A percentile compares a stretch with the other conserved stretches of the same genome.
These are phyloP conservation scores for Moxostoma hubbsi DNA, from an alignment of 2,797 vertebrate genomes.

Conservation along the genomic window DNA sequence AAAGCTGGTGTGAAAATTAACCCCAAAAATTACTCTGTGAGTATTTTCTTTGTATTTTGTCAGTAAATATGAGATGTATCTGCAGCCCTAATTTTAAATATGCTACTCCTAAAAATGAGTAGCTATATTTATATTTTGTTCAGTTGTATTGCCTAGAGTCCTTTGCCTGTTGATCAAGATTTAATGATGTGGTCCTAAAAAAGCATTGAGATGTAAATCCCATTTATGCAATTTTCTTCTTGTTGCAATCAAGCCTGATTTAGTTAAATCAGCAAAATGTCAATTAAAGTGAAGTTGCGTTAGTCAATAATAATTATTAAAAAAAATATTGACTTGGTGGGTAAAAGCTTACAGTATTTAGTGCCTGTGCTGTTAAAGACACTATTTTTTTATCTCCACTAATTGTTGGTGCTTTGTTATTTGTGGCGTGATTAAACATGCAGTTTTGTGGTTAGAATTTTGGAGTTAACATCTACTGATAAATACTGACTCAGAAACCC, in stretches of 20 bases:
- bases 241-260: neutral
- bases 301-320: neutral
- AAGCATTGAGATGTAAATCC: too few relatives aligned
- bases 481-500: too few relatives aligned
- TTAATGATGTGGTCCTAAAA: too few relatives aligned
- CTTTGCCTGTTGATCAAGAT: too few relatives aligned
- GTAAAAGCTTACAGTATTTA: neutral
- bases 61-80: neutral
- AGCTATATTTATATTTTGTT: neutral
- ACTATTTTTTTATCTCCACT: neutral
- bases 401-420: neutral
- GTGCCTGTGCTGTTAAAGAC: neutral
- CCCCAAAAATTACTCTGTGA: slow-evolving; percentile 91
- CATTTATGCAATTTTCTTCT: neutral
- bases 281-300: neutral
- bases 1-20: slow-evolving; percentile 99
- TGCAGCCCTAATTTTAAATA: too few relatives aligned
- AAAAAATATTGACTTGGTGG: neutral
- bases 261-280: neutral
- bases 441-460: neutral
- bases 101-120: neutral
- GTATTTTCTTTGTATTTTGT: slow-evolving; percentile 59
- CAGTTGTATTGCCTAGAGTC: too few relatives aligned
- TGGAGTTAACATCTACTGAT: neutral
- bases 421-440: neutral